Base-by-base conservation (phyloP, 2,888 invertebrate genomes). In the Euplexia lucipara region DNA sequence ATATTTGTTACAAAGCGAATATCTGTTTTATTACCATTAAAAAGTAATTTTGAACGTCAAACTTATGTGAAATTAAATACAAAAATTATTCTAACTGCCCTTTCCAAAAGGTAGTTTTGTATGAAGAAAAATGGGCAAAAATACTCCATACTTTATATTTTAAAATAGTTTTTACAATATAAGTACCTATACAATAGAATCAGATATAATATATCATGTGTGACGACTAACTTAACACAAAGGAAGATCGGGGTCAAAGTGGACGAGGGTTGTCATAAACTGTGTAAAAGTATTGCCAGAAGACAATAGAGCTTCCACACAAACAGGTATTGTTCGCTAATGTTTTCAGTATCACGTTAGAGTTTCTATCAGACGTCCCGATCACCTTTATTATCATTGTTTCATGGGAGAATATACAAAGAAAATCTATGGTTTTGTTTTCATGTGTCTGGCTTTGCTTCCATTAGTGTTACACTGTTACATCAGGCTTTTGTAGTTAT, bases 291-390 rank as follows among this genome's bases (percentile, higher is more conserved):
- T 77, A 42, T 57, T 47, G 53, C 58, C 65, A 72, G 45, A 32
- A 20, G 12, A 75, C 70, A 81, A 75, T 57, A 71, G 67, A 60
- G 26, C 18, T 68, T 39, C 16, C 49, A 49, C 52, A 65, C 41
- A 72, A 81, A 80, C 70, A 76, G 49, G 68, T 58, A 80, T 82
- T 81, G 78, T 82, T 57, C 49, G 56, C 37, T 76, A 71, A 74
- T 70, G 67, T 60, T 58, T 32, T 57, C 26, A 30, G 66, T 59
- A 66, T 82, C 70, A 39, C 20, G 47, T 80, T 75, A 70, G 82
- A 35, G 26, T 53, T 72, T 66, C 52, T 68, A 68, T 65, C 56
- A 70, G 56, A 57, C 18, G n/a, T 26, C 48, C 48, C 22, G 39
- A 69, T 59, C 65, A 82, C 59, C 60, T 68, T 70, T 70, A 65